A percentile compares a stretch with the other conserved stretches of the same genome.
Conservation (phyloP, 1,140 invertebrate genomes). For the Trypoxylus dichotomus region DNA sequence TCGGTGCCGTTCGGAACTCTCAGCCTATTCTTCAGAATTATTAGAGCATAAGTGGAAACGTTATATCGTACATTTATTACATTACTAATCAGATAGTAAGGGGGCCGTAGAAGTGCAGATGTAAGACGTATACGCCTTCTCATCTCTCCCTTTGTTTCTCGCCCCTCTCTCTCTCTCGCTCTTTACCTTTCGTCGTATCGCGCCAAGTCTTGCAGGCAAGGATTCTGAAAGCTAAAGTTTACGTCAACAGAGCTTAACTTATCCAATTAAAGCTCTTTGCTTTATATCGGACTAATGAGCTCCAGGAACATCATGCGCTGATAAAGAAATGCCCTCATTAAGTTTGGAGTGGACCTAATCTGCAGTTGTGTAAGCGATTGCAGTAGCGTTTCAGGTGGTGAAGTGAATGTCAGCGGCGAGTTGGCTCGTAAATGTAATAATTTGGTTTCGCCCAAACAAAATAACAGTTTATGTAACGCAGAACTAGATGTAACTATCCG, state of each 20-base stretch:
- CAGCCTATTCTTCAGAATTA: slow-evolving; percentile 16
- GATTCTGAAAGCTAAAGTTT: slow-evolving; percentile 41
- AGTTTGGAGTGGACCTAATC: slow-evolving; percentile 44
- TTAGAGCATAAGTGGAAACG: slow-evolving; percentile 23
- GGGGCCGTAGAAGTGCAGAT: slow-evolving; percentile 6
- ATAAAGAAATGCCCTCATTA: slow-evolving; percentile 47
- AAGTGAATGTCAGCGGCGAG: neutral
- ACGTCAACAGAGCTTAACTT: slow-evolving; percentile 43
- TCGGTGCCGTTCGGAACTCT: neutral
- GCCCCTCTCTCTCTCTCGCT: neutral
- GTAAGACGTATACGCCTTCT: neutral
- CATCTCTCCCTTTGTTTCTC: neutral
- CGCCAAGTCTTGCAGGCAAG: neutral
- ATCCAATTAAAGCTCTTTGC: slow-evolving; percentile 43
- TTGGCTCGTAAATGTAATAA: too few species aligned
- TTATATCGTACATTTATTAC: slow-evolving; percentile 23
- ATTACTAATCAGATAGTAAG: slow-evolving; percentile 21
- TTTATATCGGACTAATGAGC: slow-evolving; percentile 45
- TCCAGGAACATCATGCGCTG: slow-evolving; percentile 43
- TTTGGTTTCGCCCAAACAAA: too few species aligned
- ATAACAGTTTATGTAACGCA: too few species aligned
- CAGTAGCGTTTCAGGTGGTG: slow-evolving; percentile 33
- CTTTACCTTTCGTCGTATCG: neutral
- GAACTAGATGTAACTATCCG: too few species aligned
- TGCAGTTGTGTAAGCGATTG: slow-evolving; percentile 40